Conservation (phyloP, 2,888 invertebrate species). For the Sturmia bella region DNA sequence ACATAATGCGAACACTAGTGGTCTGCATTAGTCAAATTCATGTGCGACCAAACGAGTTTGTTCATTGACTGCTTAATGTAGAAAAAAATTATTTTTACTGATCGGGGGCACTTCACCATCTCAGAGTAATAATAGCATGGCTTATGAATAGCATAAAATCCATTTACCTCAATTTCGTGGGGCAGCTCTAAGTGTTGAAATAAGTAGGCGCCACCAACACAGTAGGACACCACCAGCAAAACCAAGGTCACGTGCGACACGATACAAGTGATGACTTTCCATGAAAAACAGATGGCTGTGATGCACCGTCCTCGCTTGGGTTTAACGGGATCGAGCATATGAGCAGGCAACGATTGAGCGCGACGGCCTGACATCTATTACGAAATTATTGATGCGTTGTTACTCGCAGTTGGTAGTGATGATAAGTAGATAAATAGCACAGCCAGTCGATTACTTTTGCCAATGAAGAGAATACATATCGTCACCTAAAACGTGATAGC, state of each 20-base stretch:
- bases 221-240: conserved; percentile 93
- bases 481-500: no score
- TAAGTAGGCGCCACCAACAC: conserved; percentile 92
- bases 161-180: conserved; percentile 87
- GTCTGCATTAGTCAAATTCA: no score
- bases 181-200: conserved; percentile 90
- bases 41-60: no score
- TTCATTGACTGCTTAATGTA: no score
- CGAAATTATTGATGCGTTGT: not conserved
- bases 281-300: conserved; percentile 83
- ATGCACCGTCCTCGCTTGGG: conserved; percentile 79
- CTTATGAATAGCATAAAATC: conserved; percentile 19
- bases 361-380: conserved; percentile 78
- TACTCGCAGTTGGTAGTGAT: conserved; percentile 8
- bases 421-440: not conserved
- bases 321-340: conserved; percentile 77
- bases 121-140: conserved; percentile 7
- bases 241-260: conserved; percentile 94
- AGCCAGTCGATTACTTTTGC: no score
- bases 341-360: conserved; percentile 79
- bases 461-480: no score
- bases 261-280: conserved; percentile 91
- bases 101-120: no score
- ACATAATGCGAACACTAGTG: no score
- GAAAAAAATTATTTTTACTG: no score